These are phyloP conservation scores for Melanostigma gelatinosum DNA, from an alignment of 2,113 vertebrate species.

Conservation along the genomic window DNA sequence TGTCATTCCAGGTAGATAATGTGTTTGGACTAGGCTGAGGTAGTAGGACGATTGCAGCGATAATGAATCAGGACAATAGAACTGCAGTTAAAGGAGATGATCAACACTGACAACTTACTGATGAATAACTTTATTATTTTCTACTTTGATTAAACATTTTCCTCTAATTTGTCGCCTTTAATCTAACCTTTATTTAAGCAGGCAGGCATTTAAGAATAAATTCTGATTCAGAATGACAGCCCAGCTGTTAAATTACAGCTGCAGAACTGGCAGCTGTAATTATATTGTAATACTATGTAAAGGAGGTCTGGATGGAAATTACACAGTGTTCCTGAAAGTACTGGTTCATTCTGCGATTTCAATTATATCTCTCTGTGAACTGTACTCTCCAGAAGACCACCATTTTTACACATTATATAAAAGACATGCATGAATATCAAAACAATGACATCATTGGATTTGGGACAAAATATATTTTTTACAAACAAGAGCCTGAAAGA, in stretches of 20 bases:
- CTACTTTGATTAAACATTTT: slow-evolving; percentile 72
- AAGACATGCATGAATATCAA: neutral
- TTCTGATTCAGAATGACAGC: slow-evolving; percentile 62
- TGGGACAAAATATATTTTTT: neutral
- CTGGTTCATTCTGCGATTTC: neutral
- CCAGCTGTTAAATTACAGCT: slow-evolving; percentile 24
- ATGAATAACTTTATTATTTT: slow-evolving; percentile 76
- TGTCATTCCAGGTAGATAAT: slow-evolving; percentile 75
- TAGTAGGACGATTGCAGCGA: slow-evolving; percentile 49
- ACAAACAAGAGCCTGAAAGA: neutral
- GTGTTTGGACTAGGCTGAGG: slow-evolving; percentile 63
- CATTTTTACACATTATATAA: neutral
- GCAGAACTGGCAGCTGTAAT: slow-evolving; percentile 27
- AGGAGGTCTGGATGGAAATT: slow-evolving; percentile 17
- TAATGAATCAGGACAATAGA: slow-evolving; percentile 66
- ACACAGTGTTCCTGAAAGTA: neutral
- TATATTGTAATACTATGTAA: slow-evolving; percentile 15
- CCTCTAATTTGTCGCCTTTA: slow-evolving; percentile 76
- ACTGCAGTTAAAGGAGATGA: slow-evolving; percentile 55
- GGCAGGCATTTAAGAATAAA: slow-evolving; percentile 45
- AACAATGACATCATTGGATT: neutral
- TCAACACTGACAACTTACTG: slow-evolving; percentile 73
- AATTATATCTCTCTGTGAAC: neutral
- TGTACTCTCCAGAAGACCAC: neutral
- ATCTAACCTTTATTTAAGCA: slow-evolving; percentile 68